A percentile compares a stretch with the other conserved stretches of the same genome.
Conservation (phyloP, 2,797 vertebrate genomes). For the Lates japonicus region DNA sequence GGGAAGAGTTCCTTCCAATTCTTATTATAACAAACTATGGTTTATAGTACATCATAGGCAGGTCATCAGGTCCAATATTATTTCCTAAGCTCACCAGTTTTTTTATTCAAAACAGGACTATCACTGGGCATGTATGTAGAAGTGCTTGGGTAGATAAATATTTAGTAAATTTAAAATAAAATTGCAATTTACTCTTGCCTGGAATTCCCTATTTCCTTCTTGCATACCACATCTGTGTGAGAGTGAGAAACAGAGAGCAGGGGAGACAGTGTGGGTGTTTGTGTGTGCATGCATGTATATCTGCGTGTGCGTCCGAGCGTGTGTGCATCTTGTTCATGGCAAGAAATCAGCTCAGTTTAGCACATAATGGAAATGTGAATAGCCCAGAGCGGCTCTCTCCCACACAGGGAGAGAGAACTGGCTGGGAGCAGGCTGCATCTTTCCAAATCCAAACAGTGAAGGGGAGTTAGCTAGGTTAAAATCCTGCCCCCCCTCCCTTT, state of each 20-base stretch:
- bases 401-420: constrained; percentile 83
- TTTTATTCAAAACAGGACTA: neutral
- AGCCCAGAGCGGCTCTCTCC: constrained; percentile 81
- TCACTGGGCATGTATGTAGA: neutral
- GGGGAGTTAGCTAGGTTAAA: constrained; percentile 80
- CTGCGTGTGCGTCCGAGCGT: constrained; percentile 70
- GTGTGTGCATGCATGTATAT: constrained; percentile 65
- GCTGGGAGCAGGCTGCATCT: constrained; percentile 78
- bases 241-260: constrained; percentile 50
- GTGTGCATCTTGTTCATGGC: constrained; percentile 82
- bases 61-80: constrained; percentile 37
- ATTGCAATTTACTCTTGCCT: constrained; percentile 24
- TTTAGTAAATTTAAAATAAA: constrained; percentile 36
- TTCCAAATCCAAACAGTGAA: constrained; percentile 81
- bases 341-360: constrained; percentile 86
- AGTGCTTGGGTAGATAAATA: neutral
- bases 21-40: constrained; percentile 25
- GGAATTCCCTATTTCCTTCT: constrained; percentile 48
- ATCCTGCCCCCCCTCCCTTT: constrained; percentile 62
- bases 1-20: neutral
- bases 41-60: constrained; percentile 24
- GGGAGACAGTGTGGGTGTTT: constrained; percentile 62
- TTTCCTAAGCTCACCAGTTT: neutral
- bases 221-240: constrained; percentile 25
- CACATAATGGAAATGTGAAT: constrained; percentile 86